Evolutionary conservation across 2,888 invertebrate genomes (phyloP), one percentile per base, ranked within the genome.

Genomic region (Tinea pellionella): DNA sequence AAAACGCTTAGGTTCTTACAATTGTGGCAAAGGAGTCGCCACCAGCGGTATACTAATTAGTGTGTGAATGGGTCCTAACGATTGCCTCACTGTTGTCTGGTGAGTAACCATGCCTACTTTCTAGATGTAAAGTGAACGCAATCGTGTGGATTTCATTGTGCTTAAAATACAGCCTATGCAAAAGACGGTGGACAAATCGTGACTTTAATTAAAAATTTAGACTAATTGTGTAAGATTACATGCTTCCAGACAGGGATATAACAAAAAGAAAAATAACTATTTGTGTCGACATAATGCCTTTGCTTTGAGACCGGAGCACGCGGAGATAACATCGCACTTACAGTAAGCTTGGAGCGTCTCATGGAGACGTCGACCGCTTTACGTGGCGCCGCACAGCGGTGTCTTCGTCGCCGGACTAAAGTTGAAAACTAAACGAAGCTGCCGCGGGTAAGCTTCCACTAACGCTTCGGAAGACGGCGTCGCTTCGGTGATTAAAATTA

Each of bases 261-360:
- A 83, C 77, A 74, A 63, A 66, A 70, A 71, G 68, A 71, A 67
- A 77, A 80, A 82, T 80, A 82, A 84, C 75, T 78, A 63, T 73
- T 72, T 77, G 77, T 81, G 80, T 85, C 77, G 81, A 70, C 80
- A 78, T 82, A 86, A 85, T 85, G 86, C 84, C 84, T 87, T 68
- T 78, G 86, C 86, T 87, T 62, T 87, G 70, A 77, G 74, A 76
- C 68, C 75, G 85, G 87, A 86, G 83, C 86, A 79, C 87, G 87
- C 86, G 85, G 84, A 86, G 84, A 85, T 87, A 87, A 87, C 87
- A 75, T 76, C 80, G 84, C 87, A 87, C 87, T 87, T 86, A 87
- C 86, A 87, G 87, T 87, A 83, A 83, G 87, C 87, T 87, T 87
- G 75, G 81, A 78, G 77, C 81, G 84, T 81, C 69, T 65, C 77